Evolutionary conservation across 1,140 invertebrate genomes (phyloP).

Genomic region (Cydia fagiglandana): DNA sequence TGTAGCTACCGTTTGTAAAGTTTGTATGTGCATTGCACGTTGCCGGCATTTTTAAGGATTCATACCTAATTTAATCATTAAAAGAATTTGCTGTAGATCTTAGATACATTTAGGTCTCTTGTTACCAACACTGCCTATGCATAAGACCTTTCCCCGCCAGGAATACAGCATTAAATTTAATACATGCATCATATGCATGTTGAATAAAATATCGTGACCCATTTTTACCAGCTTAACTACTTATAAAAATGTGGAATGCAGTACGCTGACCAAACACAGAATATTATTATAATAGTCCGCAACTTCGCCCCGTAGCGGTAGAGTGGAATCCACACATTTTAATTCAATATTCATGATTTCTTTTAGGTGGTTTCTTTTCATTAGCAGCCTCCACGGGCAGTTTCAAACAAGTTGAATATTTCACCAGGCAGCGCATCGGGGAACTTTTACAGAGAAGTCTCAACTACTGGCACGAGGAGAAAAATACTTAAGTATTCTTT

Average conservation of each 20-base stretch:
- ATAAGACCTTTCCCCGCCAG: no score
- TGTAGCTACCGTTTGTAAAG: no score
- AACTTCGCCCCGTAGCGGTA: not conserved
- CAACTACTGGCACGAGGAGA: conserved; percentile 33
- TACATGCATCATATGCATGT: no score
- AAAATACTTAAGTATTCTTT: conserved; percentile 41
- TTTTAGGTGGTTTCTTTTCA: conserved; percentile 39
- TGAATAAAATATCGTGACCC: no score
- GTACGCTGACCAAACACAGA: not conserved
- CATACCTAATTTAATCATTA: no score
- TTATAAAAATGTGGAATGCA: not conserved
- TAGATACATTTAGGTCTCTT: no score
- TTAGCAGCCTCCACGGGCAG: conserved; percentile 35
- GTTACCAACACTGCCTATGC: no score
- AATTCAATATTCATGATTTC: conserved; percentile 31
- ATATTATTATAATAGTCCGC: not conserved
- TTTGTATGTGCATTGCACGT: no score
- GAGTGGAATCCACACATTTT: conserved; percentile 16
- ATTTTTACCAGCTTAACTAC: not conserved
- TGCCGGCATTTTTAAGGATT: no score
- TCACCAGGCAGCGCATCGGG: conserved; percentile 39
- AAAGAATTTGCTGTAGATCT: no score
- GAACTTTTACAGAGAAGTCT: conserved; percentile 34
- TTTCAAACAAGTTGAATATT: conserved; percentile 49
- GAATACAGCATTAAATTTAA: no score